Evolutionary conservation across 2,113 vertebrate genomes (phyloP).

Genomic region (Ictidomys tridecemlineatus): DNA sequence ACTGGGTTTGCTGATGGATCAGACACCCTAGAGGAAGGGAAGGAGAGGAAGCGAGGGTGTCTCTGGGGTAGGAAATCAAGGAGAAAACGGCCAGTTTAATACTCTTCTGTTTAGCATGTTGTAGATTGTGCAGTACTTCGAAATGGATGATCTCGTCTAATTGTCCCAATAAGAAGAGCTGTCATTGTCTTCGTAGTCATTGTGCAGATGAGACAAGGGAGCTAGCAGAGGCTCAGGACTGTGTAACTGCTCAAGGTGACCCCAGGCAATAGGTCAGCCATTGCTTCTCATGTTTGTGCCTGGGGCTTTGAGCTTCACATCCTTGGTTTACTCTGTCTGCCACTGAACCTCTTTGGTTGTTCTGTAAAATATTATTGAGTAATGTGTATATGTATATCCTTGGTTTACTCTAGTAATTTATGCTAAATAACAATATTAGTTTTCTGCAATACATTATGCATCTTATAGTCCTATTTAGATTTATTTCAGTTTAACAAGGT

Average conservation of each 20-base stretch:
- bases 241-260: not conserved
- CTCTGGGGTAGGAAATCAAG: not conserved
- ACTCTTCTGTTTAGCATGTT: not conserved
- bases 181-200: not conserved
- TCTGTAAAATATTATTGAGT: not conserved
- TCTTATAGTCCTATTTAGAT: not conserved
- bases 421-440: not conserved
- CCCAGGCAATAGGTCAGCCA: not conserved
- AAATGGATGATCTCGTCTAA: not conserved
- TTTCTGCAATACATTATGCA: not conserved
- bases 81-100: not conserved
- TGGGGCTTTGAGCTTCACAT: not conserved
- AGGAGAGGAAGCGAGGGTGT: not conserved
- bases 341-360: not conserved
- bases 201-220: not conserved
- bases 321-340: not conserved
- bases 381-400: not conserved
- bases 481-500: slow-evolving; percentile 35
- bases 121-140: not conserved
- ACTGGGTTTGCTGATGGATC: not conserved
- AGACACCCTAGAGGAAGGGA: not conserved
- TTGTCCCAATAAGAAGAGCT: not conserved
- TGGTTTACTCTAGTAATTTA: not conserved
- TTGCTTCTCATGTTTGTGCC: not conserved
- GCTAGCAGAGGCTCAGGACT: rapidly evolving